Evolutionary conservation across 2,797 vertebrate species (phyloP).

Genomic region (Hirundo rustica): DNA sequence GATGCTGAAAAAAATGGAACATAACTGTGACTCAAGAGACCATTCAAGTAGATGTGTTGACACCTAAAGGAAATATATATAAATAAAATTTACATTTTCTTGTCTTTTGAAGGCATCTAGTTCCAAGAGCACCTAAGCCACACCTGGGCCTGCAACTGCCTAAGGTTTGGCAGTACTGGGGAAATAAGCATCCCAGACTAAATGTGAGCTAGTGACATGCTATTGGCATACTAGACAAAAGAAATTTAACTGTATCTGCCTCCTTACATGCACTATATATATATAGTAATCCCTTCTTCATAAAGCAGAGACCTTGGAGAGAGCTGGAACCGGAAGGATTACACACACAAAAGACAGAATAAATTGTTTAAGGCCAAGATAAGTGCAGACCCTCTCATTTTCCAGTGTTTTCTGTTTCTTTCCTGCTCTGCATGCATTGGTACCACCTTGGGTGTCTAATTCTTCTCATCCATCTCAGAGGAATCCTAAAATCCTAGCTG

Average conservation of each 20-base stretch:
- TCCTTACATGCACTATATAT: neutral
- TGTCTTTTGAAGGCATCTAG: neutral
- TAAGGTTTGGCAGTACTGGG: neutral
- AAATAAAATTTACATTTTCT: neutral
- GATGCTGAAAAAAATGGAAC: neutral
- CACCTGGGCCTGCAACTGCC: neutral
- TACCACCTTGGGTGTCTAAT: neutral
- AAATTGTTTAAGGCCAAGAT: neutral
- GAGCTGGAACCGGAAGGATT: neutral
- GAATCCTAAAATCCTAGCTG: neutral
- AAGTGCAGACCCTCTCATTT: neutral
- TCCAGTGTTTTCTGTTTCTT: neutral
- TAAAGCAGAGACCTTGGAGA: neutral
- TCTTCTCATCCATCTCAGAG: neutral
- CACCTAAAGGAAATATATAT: neutral
- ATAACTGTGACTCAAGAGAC: neutral
- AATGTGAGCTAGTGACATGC: neutral
- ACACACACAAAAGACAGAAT: neutral
- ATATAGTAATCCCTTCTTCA: neutral
- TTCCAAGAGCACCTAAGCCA: neutral
- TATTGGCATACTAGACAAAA: neutral
- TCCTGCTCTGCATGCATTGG: fast-evolving
- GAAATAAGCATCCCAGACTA: neutral
- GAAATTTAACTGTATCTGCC: neutral
- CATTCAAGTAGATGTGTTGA: neutral